Conservation (phyloP, 1,140 invertebrate species). For the Ooceraea biroi region DNA sequence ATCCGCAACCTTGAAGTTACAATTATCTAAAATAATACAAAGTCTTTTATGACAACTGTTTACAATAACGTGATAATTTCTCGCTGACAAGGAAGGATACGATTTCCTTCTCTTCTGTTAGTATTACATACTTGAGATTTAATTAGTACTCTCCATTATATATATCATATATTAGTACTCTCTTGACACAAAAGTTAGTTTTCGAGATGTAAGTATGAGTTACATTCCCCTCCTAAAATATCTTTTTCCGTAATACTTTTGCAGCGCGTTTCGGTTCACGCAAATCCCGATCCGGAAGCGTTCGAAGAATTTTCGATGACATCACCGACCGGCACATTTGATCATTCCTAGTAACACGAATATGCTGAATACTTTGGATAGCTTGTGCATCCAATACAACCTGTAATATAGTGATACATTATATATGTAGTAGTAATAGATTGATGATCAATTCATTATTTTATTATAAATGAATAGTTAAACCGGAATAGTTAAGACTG, state of each 20-base stretch:
- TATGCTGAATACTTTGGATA: constrained; percentile 79
- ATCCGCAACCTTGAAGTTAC: not conserved
- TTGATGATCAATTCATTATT: constrained; percentile 36
- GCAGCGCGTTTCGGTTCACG: not conserved
- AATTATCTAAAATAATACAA: not conserved
- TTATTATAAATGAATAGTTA: not conserved
- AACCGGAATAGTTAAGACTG: not conserved
- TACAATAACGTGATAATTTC: constrained; percentile 8
- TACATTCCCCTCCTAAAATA: not conserved
- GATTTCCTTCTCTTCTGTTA: not conserved
- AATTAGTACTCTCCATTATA: not conserved
- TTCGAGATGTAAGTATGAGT: not conserved
- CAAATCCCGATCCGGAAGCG: not conserved
- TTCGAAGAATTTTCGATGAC: not conserved
- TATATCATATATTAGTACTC: not conserved
- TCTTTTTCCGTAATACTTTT: not conserved
- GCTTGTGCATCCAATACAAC: constrained; percentile 83
- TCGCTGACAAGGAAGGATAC: constrained; percentile 7
- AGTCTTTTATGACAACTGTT: not conserved
- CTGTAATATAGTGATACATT: constrained; percentile 72
- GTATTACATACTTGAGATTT: constrained; percentile 3
- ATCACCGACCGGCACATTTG: constrained; percentile 76
- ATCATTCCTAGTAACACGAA: constrained; percentile 79
- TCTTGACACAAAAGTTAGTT: not conserved
- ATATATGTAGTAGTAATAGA: too few species aligned